Conservation (phyloP, 92 coral and sea anemone genomes). For the Phymanthus crucifer region DNA sequence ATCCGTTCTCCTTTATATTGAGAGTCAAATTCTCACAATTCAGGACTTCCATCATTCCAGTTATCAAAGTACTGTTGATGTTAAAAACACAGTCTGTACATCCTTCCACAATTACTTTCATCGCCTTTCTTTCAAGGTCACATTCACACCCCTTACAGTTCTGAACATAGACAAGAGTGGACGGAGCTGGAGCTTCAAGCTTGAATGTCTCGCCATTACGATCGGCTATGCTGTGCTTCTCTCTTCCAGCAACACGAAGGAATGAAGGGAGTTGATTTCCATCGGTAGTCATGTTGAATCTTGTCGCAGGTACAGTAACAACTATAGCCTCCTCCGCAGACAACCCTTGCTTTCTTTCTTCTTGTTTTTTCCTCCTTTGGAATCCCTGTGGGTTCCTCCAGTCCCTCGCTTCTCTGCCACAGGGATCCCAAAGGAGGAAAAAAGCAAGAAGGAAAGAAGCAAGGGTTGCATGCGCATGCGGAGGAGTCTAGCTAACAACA, state of each 20-base stretch:
- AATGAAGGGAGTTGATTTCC: slow-evolving; percentile 12
- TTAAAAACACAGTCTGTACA: slow-evolving; percentile 82
- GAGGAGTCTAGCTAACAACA: slow-evolving; percentile 3
- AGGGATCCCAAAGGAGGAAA: too few species aligned
- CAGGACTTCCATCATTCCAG: slow-evolving; percentile 84
- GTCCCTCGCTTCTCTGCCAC: too few species aligned
- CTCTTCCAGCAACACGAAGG: slow-evolving; percentile 42
- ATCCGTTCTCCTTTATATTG: slow-evolving; percentile 76
- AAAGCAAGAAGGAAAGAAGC: too few species aligned
- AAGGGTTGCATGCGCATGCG: too few species aligned
- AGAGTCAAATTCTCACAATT: slow-evolving; percentile 70
- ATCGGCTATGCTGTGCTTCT: slow-evolving; percentile 57
- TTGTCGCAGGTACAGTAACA: not conserved
- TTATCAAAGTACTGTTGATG: slow-evolving; percentile 52
- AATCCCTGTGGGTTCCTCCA: too few species aligned
- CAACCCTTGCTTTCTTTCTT: too few species aligned
- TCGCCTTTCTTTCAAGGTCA: slow-evolving; percentile 65
- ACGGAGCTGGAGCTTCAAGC: slow-evolving; percentile 55
- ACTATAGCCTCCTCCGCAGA: too few species aligned
- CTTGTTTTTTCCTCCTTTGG: too few species aligned
- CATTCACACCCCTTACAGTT: slow-evolving; percentile 77
- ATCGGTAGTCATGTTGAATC: slow-evolving; percentile 8
- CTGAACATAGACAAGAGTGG: slow-evolving; percentile 67
- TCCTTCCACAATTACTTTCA: slow-evolving; percentile 77
- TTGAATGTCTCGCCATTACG: slow-evolving; percentile 69